Conservation (phyloP, 2,888 invertebrate species). For the Perizoma flavofasciatum region DNA sequence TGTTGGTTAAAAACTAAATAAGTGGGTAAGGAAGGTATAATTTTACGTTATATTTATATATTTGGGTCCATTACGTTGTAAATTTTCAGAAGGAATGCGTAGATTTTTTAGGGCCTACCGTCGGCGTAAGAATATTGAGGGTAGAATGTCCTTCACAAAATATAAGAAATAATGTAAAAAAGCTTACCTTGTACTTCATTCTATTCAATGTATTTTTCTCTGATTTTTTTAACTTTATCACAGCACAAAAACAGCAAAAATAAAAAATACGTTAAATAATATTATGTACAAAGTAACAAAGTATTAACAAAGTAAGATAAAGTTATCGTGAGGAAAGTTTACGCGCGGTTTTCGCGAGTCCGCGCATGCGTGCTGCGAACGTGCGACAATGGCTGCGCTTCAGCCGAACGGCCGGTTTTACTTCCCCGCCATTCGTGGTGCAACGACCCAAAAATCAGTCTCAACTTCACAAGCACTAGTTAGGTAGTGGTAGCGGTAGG, state of each 20-base stretch:
- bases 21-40: too few relatives aligned
- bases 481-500: too few relatives aligned
- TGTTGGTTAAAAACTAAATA: too few relatives aligned
- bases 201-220: slow-evolving; percentile 33
- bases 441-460: slow-evolving; percentile 54
- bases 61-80: too few relatives aligned
- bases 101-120: too few relatives aligned
- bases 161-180: background rate
- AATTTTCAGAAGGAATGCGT: too few relatives aligned
- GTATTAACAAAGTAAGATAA: slow-evolving; percentile 1
- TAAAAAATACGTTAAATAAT: too few relatives aligned
- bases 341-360: slow-evolving; percentile 37
- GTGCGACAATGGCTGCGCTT: slow-evolving; percentile 67
- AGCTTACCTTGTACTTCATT: slow-evolving; percentile 75
- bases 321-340: slow-evolving; percentile 11
- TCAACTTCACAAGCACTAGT: slow-evolving; percentile 18
- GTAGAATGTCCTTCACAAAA: too few relatives aligned
- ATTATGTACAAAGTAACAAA: too few relatives aligned
- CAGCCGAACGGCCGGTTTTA: slow-evolving; percentile 63
- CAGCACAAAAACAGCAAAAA: slow-evolving; percentile 35
- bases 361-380: slow-evolving; percentile 68
- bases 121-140: too few relatives aligned
- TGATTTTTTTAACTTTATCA: slow-evolving; percentile 25
- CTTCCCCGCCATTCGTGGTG: slow-evolving; percentile 67
- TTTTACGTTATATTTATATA: too few relatives aligned